Conservation (phyloP, 2,888 invertebrate genomes). For the Anticlea derivata region DNA sequence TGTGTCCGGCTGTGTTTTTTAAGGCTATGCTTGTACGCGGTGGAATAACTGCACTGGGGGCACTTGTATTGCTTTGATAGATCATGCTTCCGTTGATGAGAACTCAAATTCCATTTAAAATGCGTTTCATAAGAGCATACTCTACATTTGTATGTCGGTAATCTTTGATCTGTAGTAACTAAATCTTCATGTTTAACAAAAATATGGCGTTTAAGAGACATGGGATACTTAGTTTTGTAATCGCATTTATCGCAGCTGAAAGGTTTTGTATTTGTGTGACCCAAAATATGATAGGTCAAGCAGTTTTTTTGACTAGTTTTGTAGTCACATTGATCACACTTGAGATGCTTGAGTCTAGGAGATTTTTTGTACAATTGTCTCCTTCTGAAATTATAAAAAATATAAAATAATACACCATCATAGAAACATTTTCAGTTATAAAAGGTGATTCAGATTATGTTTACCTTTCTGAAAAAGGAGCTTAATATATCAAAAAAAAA, state of each 20-base stretch:
- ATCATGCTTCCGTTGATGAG: slow-evolving; percentile 43
- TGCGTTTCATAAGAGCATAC: slow-evolving; percentile 37
- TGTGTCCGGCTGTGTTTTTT: slow-evolving; percentile 50
- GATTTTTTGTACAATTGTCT: slow-evolving; percentile 1
- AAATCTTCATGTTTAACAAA: slow-evolving; percentile 49
- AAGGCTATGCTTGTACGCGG: slow-evolving; percentile 49
- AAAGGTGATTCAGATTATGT: too few species aligned
- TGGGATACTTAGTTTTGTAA: slow-evolving; percentile 57
- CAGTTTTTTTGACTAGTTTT: slow-evolving; percentile 53
- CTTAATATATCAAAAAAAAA: too few species aligned
- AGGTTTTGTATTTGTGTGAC: slow-evolving; percentile 50
- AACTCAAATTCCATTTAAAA: slow-evolving; percentile 46
- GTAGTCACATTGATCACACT: slow-evolving; percentile 47
- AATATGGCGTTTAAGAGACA: slow-evolving; percentile 52
- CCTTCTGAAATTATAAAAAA: slow-evolving; percentile 10
- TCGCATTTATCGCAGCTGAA: slow-evolving; percentile 48
- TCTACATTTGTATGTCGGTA: slow-evolving; percentile 28
- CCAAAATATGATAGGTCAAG: slow-evolving; percentile 49
- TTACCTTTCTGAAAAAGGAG: too few species aligned
- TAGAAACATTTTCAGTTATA: too few species aligned
- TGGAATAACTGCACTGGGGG: slow-evolving; percentile 8
- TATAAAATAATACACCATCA: neutral
- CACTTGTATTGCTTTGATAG: slow-evolving; percentile 11
- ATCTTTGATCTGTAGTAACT: neutral
- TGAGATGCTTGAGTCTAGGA: slow-evolving; percentile 40